Conservation (phyloP, 2,797 vertebrate genomes). For the Catamblyrhynchus diadema region DNA sequence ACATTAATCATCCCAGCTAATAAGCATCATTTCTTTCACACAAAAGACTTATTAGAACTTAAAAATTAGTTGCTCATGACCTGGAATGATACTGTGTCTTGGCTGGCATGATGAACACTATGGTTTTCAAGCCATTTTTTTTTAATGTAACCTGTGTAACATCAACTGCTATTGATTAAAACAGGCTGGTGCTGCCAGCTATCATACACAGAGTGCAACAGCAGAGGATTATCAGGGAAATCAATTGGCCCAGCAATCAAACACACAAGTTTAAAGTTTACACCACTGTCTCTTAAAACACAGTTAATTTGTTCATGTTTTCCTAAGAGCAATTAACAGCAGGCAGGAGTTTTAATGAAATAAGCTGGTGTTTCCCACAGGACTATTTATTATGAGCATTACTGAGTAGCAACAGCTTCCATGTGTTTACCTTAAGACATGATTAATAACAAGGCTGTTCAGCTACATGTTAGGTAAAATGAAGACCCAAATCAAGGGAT, state of each 20-base stretch:
- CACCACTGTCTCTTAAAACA: conserved; percentile 45
- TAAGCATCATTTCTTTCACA: conserved; percentile 4
- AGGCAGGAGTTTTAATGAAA: conserved; percentile 71
- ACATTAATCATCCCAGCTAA: conserved; percentile 19
- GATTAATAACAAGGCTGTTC: conserved; percentile 73
- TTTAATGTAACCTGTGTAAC: not conserved
- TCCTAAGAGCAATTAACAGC: conserved; percentile 71
- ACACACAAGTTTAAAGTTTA: conserved; percentile 14
- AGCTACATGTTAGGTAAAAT: conserved; percentile 31
- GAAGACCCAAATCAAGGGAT: conserved; percentile 43
- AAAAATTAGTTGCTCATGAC: conserved; percentile 50
- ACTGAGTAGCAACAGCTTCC: conserved; percentile 52
- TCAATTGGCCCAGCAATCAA: not conserved
- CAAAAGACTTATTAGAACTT: conserved; percentile 46
- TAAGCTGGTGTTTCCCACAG: conserved; percentile 67
- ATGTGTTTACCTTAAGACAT: conserved; percentile 69
- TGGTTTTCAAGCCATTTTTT: conserved; percentile 15
- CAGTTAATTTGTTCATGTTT: conserved; percentile 67
- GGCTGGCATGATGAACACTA: conserved; percentile 1
- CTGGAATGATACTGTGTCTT: not conserved
- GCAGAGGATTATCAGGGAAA: not conserved
- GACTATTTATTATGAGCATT: conserved; percentile 66
- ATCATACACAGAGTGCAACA: not conserved
- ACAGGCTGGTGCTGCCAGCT: not conserved
- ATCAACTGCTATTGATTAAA: conserved; percentile 10